phyloP scores from a whole-genome alignment of 2,797 vertebrate genomes.

The Prunella strophiata region DNA sequence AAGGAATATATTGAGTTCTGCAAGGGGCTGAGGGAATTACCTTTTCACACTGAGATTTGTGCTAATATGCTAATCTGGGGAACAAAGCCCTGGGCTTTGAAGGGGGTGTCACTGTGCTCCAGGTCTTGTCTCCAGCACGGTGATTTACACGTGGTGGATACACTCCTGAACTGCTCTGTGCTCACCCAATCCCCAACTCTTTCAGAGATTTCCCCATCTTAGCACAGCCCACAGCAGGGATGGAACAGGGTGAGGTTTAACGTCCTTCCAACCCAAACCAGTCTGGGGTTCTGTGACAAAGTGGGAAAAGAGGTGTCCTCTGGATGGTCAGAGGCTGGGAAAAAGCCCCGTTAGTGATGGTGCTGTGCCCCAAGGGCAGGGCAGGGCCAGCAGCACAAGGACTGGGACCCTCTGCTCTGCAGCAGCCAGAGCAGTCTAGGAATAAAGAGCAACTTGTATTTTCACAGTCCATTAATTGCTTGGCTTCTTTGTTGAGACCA shows the following conservation, averaged over 20 bases:
- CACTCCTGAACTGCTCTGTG: not conserved
- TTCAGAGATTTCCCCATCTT: not conserved
- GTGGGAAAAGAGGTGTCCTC: not conserved
- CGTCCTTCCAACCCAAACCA: not conserved
- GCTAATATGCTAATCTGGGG: not conserved
- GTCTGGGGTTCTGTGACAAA: not conserved
- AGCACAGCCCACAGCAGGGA: not conserved
- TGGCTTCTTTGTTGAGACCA: conserved; percentile 14
- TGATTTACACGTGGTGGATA: not conserved
- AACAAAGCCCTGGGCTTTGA: not conserved
- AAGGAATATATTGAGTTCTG: not conserved
- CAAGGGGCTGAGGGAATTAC: conserved; percentile 16
- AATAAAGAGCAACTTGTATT: conserved; percentile 16
- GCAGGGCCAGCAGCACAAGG: not conserved
- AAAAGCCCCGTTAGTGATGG: not conserved
- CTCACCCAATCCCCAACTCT: not conserved
- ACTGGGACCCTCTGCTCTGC: not conserved
- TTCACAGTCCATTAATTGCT: conserved; percentile 34
- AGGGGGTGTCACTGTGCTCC: not conserved
- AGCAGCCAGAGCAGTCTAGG: not conserved
- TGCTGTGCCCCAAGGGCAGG: not conserved
- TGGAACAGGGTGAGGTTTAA: not conserved
- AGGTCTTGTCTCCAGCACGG: not conserved
- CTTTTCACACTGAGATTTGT: conserved; percentile 11
- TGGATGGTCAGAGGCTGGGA: not conserved